These are phyloP conservation scores for Panorpa germanica DNA, from an alignment of 2,888 invertebrate species.

Conservation along the genomic window DNA sequence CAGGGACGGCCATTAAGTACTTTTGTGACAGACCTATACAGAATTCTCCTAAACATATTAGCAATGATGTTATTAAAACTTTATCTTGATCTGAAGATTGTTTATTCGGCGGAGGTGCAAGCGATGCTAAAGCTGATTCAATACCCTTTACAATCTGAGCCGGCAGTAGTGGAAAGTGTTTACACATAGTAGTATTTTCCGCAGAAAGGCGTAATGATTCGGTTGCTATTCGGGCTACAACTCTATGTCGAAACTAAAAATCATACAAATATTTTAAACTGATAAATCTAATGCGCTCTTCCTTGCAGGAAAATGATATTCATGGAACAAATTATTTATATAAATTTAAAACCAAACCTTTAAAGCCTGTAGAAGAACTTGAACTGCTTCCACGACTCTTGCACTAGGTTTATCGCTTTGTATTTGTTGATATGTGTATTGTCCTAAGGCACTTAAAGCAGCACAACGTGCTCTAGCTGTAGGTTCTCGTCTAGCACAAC, in stretches of 20 bases:
- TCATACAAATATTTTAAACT: no score
- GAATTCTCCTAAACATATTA: conserved; percentile 86
- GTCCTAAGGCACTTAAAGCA: conserved; percentile 68
- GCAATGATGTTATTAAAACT: conserved; percentile 35
- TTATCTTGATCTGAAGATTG: conserved; percentile 24
- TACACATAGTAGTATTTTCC: conserved; percentile 20
- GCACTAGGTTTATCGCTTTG: no score
- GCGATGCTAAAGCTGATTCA: conserved; percentile 21
- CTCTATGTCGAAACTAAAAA: conserved; percentile 23
- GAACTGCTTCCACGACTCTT: conserved; percentile 22
- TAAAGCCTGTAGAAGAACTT: conserved; percentile 23
- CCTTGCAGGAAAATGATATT: no score
- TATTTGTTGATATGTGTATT: no score
- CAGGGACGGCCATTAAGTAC: conserved; percentile 36
- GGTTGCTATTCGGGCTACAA: conserved; percentile 22
- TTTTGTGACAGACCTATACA: conserved; percentile 65
- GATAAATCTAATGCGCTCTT: no score
- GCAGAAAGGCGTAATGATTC: conserved; percentile 22
- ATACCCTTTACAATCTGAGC: conserved; percentile 21
- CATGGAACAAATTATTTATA: no score
- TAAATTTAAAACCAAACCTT: no score
- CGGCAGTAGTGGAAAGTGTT: conserved; percentile 21
- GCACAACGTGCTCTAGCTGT: conserved; percentile 75
- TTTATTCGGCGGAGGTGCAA: no score
- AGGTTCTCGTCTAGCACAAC: conserved; percentile 77